Evolutionary conservation across 2,113 vertebrate species (phyloP).

Genomic region (Phaethon lepturus): DNA sequence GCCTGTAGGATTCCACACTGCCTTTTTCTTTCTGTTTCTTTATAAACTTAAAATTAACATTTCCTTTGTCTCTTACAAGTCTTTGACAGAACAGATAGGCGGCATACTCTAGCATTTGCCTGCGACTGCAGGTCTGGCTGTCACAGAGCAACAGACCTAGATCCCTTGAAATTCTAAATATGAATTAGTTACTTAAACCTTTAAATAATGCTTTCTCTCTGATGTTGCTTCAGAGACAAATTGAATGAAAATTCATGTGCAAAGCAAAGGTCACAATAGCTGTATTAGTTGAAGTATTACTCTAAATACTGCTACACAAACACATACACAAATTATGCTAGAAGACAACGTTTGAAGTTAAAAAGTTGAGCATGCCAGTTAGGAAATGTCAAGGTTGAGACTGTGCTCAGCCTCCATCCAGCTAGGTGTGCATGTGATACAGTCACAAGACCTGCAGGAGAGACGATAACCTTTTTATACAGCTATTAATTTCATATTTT

Average conservation of each 20-base stretch:
- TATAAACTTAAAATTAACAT: conserved; percentile 2
- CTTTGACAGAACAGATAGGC: neutral
- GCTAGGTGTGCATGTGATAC: neutral
- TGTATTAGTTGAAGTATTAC: neutral
- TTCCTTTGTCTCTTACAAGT: neutral
- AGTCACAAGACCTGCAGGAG: neutral
- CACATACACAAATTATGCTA: neutral
- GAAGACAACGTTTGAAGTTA: neutral
- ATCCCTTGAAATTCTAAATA: neutral
- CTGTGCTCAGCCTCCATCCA: neutral
- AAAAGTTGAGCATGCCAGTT: neutral
- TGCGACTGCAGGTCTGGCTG: neutral
- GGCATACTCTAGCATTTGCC: neutral
- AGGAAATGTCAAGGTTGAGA: neutral
- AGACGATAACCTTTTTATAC: neutral
- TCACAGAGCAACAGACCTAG: neutral
- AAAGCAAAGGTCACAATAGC: neutral
- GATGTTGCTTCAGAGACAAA: neutral
- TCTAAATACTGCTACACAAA: neutral
- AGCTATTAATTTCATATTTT: neutral
- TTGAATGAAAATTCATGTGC: conserved; percentile 9
- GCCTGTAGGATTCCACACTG: neutral
- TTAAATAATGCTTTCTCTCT: neutral
- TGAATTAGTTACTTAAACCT: neutral
- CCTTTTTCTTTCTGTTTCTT: neutral